phyloP scores from a whole-genome alignment of 2,888 invertebrate species.

The Aethes cnicana region DNA sequence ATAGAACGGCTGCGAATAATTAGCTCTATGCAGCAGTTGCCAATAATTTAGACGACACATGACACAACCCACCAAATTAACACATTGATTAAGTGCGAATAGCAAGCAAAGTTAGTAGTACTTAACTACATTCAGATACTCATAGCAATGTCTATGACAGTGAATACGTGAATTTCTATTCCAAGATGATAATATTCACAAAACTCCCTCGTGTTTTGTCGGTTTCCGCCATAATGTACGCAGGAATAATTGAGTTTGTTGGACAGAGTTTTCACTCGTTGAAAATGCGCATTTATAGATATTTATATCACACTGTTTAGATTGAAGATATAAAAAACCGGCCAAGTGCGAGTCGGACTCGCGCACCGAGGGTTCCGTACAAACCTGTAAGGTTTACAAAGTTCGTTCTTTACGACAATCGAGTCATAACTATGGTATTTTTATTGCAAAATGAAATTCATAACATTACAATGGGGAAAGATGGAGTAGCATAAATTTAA shows the following conservation, averaged over 20 bases:
- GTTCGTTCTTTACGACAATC: no score
- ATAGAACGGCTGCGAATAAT: constrained; percentile 19
- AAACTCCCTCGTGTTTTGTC: constrained; percentile 8
- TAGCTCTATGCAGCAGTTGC: constrained; percentile 18
- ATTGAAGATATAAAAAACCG: no score
- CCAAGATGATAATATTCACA: background rate
- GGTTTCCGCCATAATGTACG: constrained; percentile 14
- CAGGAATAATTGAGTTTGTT: constrained; percentile 23
- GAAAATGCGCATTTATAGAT: constrained; percentile 22
- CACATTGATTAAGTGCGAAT: constrained; percentile 2
- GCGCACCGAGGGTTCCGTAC: no score
- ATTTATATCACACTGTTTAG: constrained; percentile 14
- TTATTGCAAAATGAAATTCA: no score
- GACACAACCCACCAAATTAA: background rate
- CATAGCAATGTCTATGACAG: no score
- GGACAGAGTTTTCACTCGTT: constrained; percentile 16
- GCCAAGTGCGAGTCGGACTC: no score
- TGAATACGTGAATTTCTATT: no score
- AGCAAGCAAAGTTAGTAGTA: background rate
- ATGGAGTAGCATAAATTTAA: no score
- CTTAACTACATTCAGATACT: background rate
- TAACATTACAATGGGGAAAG: no score
- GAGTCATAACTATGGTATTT: no score
- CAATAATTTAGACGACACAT: constrained; percentile 17
- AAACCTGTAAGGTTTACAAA: no score